These are phyloP conservation scores for Crocallis elinguaria DNA, from an alignment of 2,888 invertebrate species.

Conservation along the genomic window DNA sequence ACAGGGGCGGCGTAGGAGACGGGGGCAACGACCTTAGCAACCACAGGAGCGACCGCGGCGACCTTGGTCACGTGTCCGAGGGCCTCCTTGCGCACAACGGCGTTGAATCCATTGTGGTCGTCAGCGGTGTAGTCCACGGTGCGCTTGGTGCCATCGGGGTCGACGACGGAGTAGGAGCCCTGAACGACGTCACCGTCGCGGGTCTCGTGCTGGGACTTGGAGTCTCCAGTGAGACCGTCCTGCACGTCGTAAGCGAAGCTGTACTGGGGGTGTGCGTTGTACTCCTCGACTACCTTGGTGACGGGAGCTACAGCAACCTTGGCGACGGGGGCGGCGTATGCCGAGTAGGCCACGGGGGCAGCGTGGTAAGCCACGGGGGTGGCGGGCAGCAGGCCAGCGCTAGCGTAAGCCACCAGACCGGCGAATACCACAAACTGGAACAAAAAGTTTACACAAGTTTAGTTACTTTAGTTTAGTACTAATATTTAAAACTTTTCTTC, in stretches of 20 bases:
- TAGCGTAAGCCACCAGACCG: constrained; percentile 41
- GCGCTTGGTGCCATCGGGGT: constrained; percentile 81
- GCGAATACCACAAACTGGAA: constrained; percentile 43
- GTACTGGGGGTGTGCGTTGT: constrained; percentile 61
- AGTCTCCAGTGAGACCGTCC: constrained; percentile 69
- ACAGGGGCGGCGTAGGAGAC: constrained; percentile 49
- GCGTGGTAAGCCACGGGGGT: constrained; percentile 37
- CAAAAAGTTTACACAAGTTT: not conserved
- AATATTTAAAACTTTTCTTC: too few species aligned
- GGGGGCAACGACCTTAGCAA: constrained; percentile 64
- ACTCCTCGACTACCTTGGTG: constrained; percentile 49
- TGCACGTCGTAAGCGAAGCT: constrained; percentile 78
- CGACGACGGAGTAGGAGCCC: constrained; percentile 83
- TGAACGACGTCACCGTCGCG: constrained; percentile 76
- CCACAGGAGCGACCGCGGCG: constrained; percentile 56
- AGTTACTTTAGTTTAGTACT: not conserved
- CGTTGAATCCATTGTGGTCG: constrained; percentile 82
- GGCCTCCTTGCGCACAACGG: constrained; percentile 80
- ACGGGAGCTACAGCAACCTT: constrained; percentile 29
- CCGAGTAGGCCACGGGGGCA: constrained; percentile 44
- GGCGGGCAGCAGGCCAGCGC: constrained; percentile 43
- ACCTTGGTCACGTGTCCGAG: constrained; percentile 42
- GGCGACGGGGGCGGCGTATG: constrained; percentile 45
- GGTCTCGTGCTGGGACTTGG: constrained; percentile 75
- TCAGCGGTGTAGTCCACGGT: constrained; percentile 81